Base-by-base conservation (phyloP, 2,797 vertebrate species). In the Pipistrellus pygmaeus region DNA sequence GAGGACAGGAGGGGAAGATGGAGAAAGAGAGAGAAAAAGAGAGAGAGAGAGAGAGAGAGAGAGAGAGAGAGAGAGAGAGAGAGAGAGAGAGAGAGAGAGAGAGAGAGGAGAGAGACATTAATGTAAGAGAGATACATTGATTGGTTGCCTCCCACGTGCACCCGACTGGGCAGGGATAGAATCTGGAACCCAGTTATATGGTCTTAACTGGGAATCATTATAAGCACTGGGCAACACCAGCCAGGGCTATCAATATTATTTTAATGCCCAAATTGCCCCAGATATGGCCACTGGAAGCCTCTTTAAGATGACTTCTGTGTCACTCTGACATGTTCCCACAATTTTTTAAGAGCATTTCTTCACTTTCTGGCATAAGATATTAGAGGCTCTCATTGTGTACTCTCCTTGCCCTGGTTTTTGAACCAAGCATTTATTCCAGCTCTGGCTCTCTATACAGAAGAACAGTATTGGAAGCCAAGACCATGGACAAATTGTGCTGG, bases 261-360 rank as follows among this genome's bases (percentile, higher is more conserved):
- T 89, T 71, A 90, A 41, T 66, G 12, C 27, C 10, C 9, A 53
- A 38, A 53, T 7, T 53, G 14, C 30, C 83, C 55, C 64, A 53
- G 53, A 60, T 71, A 66, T 94, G 73, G 4, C 46, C 53, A 72
- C 6, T 21, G 9, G 41, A 7, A 91, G 5, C n/a, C 69, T 85
- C 9, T 64, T 60, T 44, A n/a, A 55, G 6, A 69, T n/a, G 9
- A 46, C 20, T 66, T 89, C 32, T 69, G 8, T 69, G 75, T 78
- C 13, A 44, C 77, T 94, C 25, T 69, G 23, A 64, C 60, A 41
- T 38, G 23, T 64, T 71, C 76, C 20, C 73, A 64, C 3, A 46
- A 48, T 30, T 92, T 94, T 89, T 87, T 25, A 20, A 69, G 41
- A 32, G 0, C 8, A 38, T 66, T 87, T 93, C 4, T 88, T 88